Evolutionary conservation across 2,797 vertebrate species (phyloP).

Genomic region (Clarias laeviceps): DNA sequence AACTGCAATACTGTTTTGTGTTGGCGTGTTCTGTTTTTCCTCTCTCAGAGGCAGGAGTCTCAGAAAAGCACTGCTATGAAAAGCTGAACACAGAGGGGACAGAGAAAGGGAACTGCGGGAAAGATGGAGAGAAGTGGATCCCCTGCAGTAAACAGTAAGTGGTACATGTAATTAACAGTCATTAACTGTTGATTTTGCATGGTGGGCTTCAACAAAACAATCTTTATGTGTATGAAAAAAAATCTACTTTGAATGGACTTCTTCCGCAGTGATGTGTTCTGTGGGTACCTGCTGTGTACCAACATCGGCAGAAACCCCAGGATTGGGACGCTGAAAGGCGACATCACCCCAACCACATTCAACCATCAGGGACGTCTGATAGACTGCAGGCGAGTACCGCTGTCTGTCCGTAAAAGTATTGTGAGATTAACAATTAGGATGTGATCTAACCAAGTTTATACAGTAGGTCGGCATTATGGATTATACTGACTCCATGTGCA

Average conservation of each 20-base stretch:
- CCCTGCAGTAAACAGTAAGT: constrained; percentile 88
- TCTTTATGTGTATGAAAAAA: not conserved
- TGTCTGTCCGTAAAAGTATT: not conserved
- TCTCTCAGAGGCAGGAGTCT: constrained; percentile 78
- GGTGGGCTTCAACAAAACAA: not conserved
- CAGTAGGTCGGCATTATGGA: not conserved
- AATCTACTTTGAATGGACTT: constrained; percentile 25
- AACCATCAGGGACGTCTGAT: constrained; percentile 87
- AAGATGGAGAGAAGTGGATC: constrained; percentile 82
- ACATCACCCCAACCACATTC: constrained; percentile 85
- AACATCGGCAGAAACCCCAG: constrained; percentile 81
- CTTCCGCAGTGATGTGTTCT: constrained; percentile 82
- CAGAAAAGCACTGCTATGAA: constrained; percentile 88
- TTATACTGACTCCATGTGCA: not conserved
- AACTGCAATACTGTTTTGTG: not conserved
- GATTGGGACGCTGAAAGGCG: constrained; percentile 84
- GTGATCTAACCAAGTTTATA: not conserved
- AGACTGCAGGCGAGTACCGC: constrained; percentile 82
- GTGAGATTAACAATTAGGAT: not conserved
- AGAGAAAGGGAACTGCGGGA: constrained; percentile 87
- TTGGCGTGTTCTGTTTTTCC: not conserved
- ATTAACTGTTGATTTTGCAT: not conserved
- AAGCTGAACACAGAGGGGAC: constrained; percentile 89
- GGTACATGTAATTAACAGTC: constrained; percentile 8
- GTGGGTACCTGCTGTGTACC: constrained; percentile 85